phyloP scores from a whole-genome alignment of 1,140 invertebrate genomes.

The Sitophilus oryzae region DNA sequence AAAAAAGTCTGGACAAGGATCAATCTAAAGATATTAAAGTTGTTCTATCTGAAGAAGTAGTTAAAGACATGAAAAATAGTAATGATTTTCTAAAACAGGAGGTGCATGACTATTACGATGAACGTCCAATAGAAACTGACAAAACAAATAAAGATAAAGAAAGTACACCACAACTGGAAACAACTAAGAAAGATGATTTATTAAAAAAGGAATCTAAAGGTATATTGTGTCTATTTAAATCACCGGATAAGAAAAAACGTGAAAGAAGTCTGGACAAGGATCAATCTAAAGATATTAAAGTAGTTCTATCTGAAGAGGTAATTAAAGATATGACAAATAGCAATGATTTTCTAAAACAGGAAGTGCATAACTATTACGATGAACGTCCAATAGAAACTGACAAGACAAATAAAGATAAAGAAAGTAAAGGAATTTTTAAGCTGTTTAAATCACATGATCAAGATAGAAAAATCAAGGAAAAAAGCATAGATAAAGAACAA shows the following conservation, averaged over 20 bases:
- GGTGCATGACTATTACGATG: slow-evolving; percentile 11
- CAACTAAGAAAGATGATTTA: too few species aligned
- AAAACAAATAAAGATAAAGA: not conserved
- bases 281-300: too few species aligned
- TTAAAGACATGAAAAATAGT: slow-evolving; percentile 15
- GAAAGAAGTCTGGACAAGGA: too few species aligned
- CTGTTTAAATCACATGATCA: slow-evolving; percentile 11
- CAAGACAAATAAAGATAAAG: not conserved
- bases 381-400: not conserved
- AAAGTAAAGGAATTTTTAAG: slow-evolving; percentile 1
- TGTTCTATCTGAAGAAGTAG: slow-evolving; percentile 2
- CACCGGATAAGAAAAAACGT: too few species aligned
- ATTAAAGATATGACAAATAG: slow-evolving; percentile 15
- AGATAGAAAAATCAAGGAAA: slow-evolving; percentile 5
- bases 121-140: not conserved
- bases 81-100: slow-evolving; percentile 10
- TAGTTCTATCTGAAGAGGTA: slow-evolving; percentile 3
- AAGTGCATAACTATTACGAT: slow-evolving; percentile 14
- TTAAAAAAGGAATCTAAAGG: too few species aligned
- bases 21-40: too few species aligned
- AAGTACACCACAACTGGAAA: too few species aligned
- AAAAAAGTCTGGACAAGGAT: too few species aligned
- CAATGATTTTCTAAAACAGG: slow-evolving; percentile 7
- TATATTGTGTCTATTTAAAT: too few species aligned
- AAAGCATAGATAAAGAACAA: slow-evolving; percentile 5